Conservation (phyloP, 2,797 vertebrate genomes). For the Cygnus olor region DNA sequence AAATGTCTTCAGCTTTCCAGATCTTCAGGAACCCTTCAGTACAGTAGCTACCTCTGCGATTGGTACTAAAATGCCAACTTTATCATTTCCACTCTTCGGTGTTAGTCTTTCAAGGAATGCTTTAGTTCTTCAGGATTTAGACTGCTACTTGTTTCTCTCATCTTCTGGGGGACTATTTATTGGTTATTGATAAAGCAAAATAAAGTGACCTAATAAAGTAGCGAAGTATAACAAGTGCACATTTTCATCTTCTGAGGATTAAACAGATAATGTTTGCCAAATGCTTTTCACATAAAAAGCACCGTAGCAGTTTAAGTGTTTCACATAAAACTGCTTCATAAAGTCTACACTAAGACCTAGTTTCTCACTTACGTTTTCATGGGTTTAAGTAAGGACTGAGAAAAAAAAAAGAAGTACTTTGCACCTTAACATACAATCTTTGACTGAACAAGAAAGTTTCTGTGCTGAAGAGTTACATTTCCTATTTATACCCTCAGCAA, state of each 20-base stretch:
- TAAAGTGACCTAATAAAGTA: neutral
- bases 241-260: neutral
- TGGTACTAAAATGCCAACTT: neutral
- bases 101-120: neutral
- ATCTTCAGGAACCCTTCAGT: neutral
- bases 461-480: neutral
- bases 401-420: neutral
- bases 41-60: neutral
- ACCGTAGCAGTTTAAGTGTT: neutral
- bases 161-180: neutral
- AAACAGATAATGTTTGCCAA: neutral
- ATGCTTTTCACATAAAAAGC: neutral
- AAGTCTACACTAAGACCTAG: neutral
- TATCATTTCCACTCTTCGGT: neutral
- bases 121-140: neutral
- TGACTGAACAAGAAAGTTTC: neutral
- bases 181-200: neutral
- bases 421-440: neutral
- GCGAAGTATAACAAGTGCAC: neutral
- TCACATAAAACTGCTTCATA: neutral
- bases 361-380: neutral
- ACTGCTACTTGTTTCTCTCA: neutral
- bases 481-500: neutral
- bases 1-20: neutral
- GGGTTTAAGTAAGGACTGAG: neutral